These are phyloP conservation scores for Cladorhizidae sp. DNA, from an alignment of 37 sponge, comb jelly and placozoan species.

Conservation along the genomic window DNA sequence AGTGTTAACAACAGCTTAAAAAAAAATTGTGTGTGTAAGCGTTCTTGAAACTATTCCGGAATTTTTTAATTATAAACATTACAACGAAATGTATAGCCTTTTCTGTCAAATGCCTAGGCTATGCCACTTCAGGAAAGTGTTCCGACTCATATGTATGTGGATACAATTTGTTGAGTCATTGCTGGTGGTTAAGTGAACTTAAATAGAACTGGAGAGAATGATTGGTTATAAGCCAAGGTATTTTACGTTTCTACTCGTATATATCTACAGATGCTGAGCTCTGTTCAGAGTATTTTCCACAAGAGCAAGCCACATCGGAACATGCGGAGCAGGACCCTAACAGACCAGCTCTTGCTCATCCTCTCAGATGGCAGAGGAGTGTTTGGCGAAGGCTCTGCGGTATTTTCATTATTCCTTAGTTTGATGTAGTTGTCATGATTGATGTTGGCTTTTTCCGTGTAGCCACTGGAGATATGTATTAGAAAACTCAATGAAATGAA, in stretches of 20 bases:
- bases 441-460: slow-evolving; percentile 13
- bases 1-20: too few species aligned
- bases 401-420: slow-evolving; percentile 6
- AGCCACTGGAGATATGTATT: slow-evolving; percentile 77
- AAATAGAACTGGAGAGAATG: too few species aligned
- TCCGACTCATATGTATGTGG: too few species aligned
- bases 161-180: too few species aligned
- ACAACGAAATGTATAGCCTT: too few species aligned
- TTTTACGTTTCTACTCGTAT: neutral
- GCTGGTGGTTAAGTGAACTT: too few species aligned
- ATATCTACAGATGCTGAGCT: slow-evolving; percentile 46
- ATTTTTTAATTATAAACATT: too few species aligned
- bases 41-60: too few species aligned
- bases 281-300: slow-evolving; percentile 39
- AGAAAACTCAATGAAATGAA: slow-evolving; percentile 80
- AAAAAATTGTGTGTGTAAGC: too few species aligned
- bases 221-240: too few species aligned
- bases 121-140: too few species aligned
- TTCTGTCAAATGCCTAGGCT: too few species aligned
- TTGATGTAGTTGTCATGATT: neutral
- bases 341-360: slow-evolving; percentile 83
- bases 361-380: slow-evolving; percentile 97
- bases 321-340: neutral
- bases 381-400: slow-evolving; percentile 82
- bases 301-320: neutral